phyloP scores from a whole-genome alignment of 2,113 vertebrate genomes.

The Chaetorhynchus papuensis region DNA sequence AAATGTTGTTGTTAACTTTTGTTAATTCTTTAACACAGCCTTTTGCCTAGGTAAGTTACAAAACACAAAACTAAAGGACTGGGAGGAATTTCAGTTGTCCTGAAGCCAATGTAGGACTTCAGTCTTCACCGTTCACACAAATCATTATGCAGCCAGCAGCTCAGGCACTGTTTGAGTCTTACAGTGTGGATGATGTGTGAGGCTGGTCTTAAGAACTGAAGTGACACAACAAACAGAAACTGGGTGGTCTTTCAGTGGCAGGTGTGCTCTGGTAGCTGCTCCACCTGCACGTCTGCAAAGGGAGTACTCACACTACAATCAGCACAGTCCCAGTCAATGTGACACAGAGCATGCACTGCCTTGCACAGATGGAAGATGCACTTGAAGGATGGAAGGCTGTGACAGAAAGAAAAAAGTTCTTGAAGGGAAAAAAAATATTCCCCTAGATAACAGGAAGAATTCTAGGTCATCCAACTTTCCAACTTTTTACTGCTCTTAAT shows the following conservation, averaged over 20 bases:
- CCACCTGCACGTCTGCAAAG: background rate
- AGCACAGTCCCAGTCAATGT: background rate
- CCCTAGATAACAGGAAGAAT: background rate
- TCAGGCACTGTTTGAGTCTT: background rate
- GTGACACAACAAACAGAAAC: background rate
- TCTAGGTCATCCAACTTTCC: background rate
- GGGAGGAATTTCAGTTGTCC: background rate
- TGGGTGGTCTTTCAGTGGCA: background rate
- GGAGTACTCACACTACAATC: rapidly evolving
- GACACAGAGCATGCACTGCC: background rate
- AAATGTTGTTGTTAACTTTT: background rate
- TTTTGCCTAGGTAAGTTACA: background rate
- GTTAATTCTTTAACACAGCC: background rate
- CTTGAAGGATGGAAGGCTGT: background rate
- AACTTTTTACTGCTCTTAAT: background rate
- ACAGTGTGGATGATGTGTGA: background rate
- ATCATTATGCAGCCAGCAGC: background rate
- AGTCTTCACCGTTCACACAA: background rate
- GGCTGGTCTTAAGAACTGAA: background rate
- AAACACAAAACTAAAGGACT: background rate
- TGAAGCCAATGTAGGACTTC: background rate
- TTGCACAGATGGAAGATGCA: background rate
- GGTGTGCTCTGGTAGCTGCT: background rate
- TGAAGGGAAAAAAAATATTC: background rate
- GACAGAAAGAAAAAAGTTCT: background rate